Conservation (phyloP, 1,140 invertebrate species). For the Aphis craccivora region DNA sequence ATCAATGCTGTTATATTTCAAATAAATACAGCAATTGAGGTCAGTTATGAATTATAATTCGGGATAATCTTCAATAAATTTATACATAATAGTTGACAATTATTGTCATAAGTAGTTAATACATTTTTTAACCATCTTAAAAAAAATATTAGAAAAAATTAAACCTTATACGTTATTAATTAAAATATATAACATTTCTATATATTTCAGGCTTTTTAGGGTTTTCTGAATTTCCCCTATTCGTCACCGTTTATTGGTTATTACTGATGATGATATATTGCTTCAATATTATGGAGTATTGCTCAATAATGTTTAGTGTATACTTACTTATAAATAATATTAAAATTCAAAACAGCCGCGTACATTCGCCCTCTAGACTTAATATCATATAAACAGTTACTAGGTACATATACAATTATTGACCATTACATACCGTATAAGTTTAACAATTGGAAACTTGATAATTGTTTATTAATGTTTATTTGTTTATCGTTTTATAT, state of each 20-base stretch:
- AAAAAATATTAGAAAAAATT: neutral
- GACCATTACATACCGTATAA: neutral
- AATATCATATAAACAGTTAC: neutral
- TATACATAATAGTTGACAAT: neutral
- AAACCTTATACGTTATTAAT: neutral
- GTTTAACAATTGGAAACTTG: neutral
- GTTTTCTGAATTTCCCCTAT: neutral
- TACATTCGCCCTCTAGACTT: neutral
- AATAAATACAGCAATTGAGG: neutral
- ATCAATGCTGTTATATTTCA: neutral
- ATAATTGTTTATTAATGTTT: slow-evolving; percentile 13
- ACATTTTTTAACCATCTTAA: neutral
- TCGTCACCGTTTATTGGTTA: neutral
- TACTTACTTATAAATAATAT: neutral
- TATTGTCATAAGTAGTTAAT: neutral
- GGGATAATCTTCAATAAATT: no score
- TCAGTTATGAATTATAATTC: no score
- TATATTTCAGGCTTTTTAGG: neutral
- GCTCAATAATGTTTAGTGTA: neutral
- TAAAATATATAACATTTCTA: neutral
- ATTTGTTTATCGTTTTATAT: neutral
- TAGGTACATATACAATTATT: neutral
- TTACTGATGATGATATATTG: neutral
- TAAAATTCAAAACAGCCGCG: neutral
- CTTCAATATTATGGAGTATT: neutral